Evolutionary conservation across 2,888 invertebrate species (phyloP), one percentile per base, ranked within the genome.

Genomic region (Troides helena): DNA sequence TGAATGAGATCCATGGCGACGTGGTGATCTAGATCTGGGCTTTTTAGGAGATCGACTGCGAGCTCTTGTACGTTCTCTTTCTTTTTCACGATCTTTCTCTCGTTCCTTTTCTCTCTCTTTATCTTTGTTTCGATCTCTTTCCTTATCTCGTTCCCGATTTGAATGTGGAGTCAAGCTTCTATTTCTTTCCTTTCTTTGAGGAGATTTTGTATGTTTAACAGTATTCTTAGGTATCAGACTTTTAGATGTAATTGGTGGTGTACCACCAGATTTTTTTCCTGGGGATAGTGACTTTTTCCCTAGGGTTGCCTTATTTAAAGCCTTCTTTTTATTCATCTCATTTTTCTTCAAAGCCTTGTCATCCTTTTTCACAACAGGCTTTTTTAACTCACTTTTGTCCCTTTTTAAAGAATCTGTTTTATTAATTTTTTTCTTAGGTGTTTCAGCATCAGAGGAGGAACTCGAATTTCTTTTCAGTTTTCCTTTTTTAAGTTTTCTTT

Each of bases 401-500:
- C 86, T 83, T 82, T 93, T 93, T 23, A 83, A 67, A 53, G 80
- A 62, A 71, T 91, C 91, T 74, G 71, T 80, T 87, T 92, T 93
- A 30, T 88, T 76, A 74, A 94, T 91, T 79, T 94, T 94, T 78
- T 94, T 94, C 80, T 93, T 93, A 43, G 89, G 89, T 58, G 92
- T 90, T 74, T 94, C 94, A 68, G 93, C 94, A 73, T 95, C 96
- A 5, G 96, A 95, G 14, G 95, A 95, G 21, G 94, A 94, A 78
- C 94, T 94, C 0, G 94, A 94, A 78, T 94, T 93, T 53, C 95
- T 87, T 81, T 94, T 94, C 58, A 92, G 81, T 79, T 94, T 94
- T 64, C 92, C 90, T 66, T 93, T 93, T 74, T 91, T 92, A 72
- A 76, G 86, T 87, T 88, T 94, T 85, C 92, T 91, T 72, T 93